phyloP scores from a whole-genome alignment of 2,797 vertebrate species.

The Sternotherus odoratus region DNA sequence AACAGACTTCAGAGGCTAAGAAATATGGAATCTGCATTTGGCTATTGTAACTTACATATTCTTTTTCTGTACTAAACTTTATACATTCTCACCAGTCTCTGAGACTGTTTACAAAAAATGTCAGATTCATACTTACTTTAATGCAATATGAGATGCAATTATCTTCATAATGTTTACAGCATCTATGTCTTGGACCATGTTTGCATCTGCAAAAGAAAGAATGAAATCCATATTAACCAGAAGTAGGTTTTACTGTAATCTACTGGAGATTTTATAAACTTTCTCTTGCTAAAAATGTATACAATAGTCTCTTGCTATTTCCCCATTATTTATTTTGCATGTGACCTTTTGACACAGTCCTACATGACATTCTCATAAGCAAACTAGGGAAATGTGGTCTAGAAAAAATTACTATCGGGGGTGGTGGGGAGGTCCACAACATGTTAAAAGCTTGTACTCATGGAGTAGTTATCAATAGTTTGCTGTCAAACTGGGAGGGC shows the following conservation, averaged over 20 bases:
- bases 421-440: background rate
- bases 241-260: slow-evolving; percentile 23
- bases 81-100: background rate
- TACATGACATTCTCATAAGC: background rate
- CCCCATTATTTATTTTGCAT: slow-evolving; percentile 6
- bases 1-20: slow-evolving; percentile 1
- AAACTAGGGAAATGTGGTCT: background rate
- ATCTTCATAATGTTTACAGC: slow-evolving; percentile 97
- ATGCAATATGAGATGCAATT: slow-evolving; percentile 98
- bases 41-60: background rate
- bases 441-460: background rate
- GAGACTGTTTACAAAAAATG: slow-evolving; percentile 14
- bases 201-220: slow-evolving; percentile 90
- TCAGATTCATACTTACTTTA: slow-evolving; percentile 89
- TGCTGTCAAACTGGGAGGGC: background rate
- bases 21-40: background rate
- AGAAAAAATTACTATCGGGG: background rate
- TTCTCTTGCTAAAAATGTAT: slow-evolving; percentile 37
- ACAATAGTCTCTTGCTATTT: slow-evolving; percentile 22
- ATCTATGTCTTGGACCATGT: slow-evolving; percentile 95
- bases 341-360: background rate
- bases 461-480: background rate
- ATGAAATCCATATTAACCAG: slow-evolving; percentile 50
- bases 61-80: background rate
- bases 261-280: slow-evolving; percentile 42